Evolutionary conservation across 1,140 invertebrate genomes (phyloP), one percentile per base, ranked within the genome.

Genomic region (Drosophila nikananu): DNA sequence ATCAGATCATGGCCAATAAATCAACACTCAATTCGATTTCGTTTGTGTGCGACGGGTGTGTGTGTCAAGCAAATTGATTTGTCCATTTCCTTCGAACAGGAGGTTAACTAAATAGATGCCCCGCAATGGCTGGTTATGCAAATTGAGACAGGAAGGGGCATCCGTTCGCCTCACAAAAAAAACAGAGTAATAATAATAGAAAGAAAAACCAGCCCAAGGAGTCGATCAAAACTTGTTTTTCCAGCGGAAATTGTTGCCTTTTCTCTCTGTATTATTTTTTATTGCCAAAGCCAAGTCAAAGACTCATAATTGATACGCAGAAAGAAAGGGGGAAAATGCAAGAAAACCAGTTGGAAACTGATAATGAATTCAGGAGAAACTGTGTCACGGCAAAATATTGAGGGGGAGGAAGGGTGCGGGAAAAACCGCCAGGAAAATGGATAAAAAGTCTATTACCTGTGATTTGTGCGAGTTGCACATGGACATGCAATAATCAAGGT

Each of bases 1-100:
- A 86, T 87, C 83, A 86, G 83, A 86, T 86, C 83, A 86, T 89
- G 80, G 83, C 72, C 83, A 87, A 86, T 89, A 86, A 86, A 86
- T 86, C 83, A 86, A 86, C 80, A 86, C 83, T 83, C 83, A 80
- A 86, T 86, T 86, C 79, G 83, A 86, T 84, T 86, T 79, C 27
- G 51, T 70, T 25, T 58, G 46, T 51, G 57, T 37, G 35, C 12
- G 35, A 37, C 35, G 12, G 15, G 23, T 52, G 49, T 52, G 49
- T 52, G 63, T 73, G 42, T 62, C 42, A 59, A 52, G 57, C 75
- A 78, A 78, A 78, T 78, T 78, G 76, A 78, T 78, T 78, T 78
- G 76, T 78, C 76, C 57, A 78, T 25, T 49, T 71, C 58, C 49
- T 71, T 39, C 61, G n/a, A 44, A 57, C 54, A 57, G 54, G 67